A percentile compares a stretch with the other conserved stretches of the same genome.
These are phyloP conservation scores for Cyanoderma ruficeps DNA, from an alignment of 2,113 vertebrate genomes.

Conservation along the genomic window DNA sequence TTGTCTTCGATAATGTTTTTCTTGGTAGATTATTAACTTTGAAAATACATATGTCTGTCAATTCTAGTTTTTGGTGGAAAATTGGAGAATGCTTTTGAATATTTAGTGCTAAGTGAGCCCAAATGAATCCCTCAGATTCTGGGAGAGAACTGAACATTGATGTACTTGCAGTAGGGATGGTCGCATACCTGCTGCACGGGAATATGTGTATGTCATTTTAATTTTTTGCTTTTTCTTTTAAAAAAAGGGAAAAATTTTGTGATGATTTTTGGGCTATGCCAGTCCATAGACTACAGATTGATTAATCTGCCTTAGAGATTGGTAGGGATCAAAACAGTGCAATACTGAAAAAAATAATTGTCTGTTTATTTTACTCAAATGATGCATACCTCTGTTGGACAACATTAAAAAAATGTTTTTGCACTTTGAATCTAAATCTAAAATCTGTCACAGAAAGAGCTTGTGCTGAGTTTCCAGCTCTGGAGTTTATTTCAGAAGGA, in stretches of 20 bases:
- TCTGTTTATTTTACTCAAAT: background rate
- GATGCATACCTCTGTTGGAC: too few relatives aligned
- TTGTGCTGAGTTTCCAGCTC: background rate
- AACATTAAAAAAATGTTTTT: background rate
- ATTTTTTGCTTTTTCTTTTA: background rate
- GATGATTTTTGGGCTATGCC: background rate
- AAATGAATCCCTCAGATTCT: background rate
- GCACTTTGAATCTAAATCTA: background rate
- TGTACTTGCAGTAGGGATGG: background rate
- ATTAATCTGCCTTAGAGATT: background rate
- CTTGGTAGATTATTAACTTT: background rate
- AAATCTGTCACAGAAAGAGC: background rate
- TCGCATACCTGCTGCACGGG: background rate
- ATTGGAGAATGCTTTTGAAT: background rate
- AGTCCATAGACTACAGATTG: background rate
- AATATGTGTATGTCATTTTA: background rate
- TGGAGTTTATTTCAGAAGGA: background rate
- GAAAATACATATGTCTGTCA: background rate
- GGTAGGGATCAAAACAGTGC: background rate
- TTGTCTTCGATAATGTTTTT: background rate
- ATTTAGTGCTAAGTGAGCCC: background rate
- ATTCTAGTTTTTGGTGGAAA: background rate
- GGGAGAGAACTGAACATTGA: background rate
- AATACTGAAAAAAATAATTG: background rate
- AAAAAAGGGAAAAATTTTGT: background rate